phyloP scores from a whole-genome alignment of 2,113 vertebrate genomes.

The Pseudopipra pipra region DNA sequence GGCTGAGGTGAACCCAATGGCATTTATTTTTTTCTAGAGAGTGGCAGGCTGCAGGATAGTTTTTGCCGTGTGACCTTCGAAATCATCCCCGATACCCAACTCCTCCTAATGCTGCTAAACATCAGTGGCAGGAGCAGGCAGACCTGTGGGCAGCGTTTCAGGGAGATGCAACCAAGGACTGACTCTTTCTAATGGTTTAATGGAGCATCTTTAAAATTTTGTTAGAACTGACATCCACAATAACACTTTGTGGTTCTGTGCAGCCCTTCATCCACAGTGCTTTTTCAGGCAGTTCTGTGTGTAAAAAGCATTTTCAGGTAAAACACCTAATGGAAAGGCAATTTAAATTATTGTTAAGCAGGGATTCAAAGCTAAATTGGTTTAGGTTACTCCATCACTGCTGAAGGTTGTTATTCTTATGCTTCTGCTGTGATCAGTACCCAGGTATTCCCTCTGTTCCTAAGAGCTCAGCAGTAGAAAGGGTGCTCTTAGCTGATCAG shows the following conservation, averaged over 20 bases:
- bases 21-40: not conserved
- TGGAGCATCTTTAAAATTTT: not conserved
- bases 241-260: not conserved
- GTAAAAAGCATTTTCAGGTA: not conserved
- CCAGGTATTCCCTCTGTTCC: not conserved
- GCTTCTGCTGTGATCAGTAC: not conserved
- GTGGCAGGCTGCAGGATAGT: not conserved
- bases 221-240: not conserved
- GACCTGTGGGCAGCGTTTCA: not conserved
- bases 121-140: not conserved
- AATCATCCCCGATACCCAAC: rapidly evolving
- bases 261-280: rapidly evolving
- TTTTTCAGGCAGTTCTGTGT: not conserved
- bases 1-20: not conserved
- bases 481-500: not conserved
- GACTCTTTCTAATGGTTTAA: not conserved
- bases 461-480: not conserved
- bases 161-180: not conserved
- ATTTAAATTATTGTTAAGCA: not conserved
- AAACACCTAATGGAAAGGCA: not conserved
- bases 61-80: not conserved
- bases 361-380: not conserved
- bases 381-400: not conserved
- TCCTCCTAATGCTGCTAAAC: not conserved
- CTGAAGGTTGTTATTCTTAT: not conserved